phyloP scores from a whole-genome alignment of 2,797 vertebrate species.

The Rhinichthys osculus region DNA sequence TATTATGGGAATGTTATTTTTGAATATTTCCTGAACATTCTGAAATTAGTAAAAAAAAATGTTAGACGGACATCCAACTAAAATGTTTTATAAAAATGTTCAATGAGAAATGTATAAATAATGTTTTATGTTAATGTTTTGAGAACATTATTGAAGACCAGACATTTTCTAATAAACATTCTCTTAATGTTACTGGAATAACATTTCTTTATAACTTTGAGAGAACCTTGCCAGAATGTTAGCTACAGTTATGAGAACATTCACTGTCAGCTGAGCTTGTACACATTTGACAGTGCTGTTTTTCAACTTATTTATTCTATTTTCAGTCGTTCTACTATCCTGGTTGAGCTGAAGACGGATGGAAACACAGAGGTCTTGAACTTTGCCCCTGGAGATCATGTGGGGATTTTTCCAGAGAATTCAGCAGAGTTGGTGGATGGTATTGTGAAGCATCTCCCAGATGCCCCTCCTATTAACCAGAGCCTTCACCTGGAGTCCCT shows the following conservation, averaged over 20 bases:
- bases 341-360: conserved; percentile 77
- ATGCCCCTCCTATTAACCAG: conserved; percentile 75
- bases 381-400: conserved; percentile 84
- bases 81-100: background rate
- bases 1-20: background rate
- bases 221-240: background rate
- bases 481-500: conserved; percentile 76
- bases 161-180: background rate
- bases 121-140: background rate
- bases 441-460: conserved; percentile 77
- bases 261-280: background rate
- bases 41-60: background rate
- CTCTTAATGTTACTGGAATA: background rate
- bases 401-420: conserved; percentile 84
- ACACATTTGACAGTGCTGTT: background rate
- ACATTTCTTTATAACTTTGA: background rate
- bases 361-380: conserved; percentile 63
- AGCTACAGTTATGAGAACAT: background rate
- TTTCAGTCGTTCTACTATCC: conserved; percentile 78
- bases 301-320: background rate
- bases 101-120: background rate
- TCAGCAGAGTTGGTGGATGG: conserved; percentile 73
- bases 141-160: no score
- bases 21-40: background rate
- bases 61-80: no score